Percentiles rank a stretch among this genome's conserved stretches.
Conservation (phyloP, 2,888 invertebrate species). For the Caenorhabditis becei region DNA sequence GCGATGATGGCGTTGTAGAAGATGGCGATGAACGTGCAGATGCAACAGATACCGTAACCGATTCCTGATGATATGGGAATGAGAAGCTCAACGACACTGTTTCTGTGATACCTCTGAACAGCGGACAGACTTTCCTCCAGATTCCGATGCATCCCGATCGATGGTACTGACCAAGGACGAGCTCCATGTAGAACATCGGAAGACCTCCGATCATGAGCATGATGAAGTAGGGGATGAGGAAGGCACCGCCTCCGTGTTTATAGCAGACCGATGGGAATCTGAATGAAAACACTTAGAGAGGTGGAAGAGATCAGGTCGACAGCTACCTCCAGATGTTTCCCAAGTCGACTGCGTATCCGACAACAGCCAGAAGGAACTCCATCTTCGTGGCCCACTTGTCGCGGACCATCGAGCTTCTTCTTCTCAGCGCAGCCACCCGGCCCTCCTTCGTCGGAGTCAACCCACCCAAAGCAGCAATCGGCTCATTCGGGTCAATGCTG, state of each 20-base stretch:
- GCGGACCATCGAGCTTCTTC: slow-evolving; percentile 68
- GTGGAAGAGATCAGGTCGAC: too few relatives aligned
- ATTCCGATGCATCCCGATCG: slow-evolving; percentile 93
- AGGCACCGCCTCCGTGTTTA: slow-evolving; percentile 85
- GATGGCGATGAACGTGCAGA: slow-evolving; percentile 94
- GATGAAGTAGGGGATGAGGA: slow-evolving; percentile 91
- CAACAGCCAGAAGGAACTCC: slow-evolving; percentile 79
- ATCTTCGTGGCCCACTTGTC: slow-evolving; percentile 79
- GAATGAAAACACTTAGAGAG: too few relatives aligned
- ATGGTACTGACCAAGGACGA: slow-evolving; percentile 94
- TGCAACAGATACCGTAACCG: slow-evolving; percentile 95
- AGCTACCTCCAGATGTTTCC: slow-evolving; percentile 80
- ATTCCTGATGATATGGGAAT: slow-evolving; percentile 85
- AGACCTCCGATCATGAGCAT: slow-evolving; percentile 94
- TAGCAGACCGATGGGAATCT: slow-evolving; percentile 77
- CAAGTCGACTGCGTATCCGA: slow-evolving; percentile 80
- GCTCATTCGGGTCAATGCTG: slow-evolving; percentile 60
- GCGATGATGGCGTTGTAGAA: slow-evolving; percentile 98
- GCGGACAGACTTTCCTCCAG: slow-evolving; percentile 93
- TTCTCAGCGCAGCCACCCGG: slow-evolving; percentile 63
- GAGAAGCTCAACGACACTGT: background rate
- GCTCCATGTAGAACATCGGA: slow-evolving; percentile 95
- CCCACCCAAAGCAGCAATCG: slow-evolving; percentile 59
- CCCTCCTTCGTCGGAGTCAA: slow-evolving; percentile 66
- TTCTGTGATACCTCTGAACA: slow-evolving; percentile 35